Evolutionary conservation across 2,888 invertebrate species (phyloP), one percentile per base, ranked within the genome.

Genomic region (Sepiola atlantica): DNA sequence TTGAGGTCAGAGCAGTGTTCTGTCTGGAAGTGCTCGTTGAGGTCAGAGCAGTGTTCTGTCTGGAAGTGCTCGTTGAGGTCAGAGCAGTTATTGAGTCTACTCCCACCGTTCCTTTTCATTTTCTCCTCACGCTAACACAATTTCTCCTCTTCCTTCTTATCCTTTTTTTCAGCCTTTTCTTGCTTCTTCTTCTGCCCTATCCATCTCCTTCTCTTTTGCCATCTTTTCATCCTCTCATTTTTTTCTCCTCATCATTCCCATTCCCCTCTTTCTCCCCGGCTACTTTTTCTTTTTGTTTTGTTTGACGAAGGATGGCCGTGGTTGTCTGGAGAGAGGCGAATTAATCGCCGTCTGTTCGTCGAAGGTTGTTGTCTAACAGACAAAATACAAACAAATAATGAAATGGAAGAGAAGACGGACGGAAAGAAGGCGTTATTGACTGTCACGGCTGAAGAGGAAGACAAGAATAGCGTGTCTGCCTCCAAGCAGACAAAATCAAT

Each of bases 221-320:
- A 45, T 8, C 2, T 45, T 57, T 57, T 57, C 21, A 6, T 57
- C 20, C 21, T 21, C 20, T 57, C 21, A 1, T 57, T 21, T 57
- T 21, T 57, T 57, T 45, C 45, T 45, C 45, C 8, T 45, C 45
- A 45, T 45, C 45, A 2, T 45, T 77, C 77, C 14, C 32, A n/a
- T 32, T 16, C 14, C 0, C n/a, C n/a, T 21, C 77, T n/a, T 21
- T n/a, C 18, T 1, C 77, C 18, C 32, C 2, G n/a, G 0, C 77
- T 20, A 8, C 57, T 57, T 24, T 21, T 20, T 24, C 21, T 57
- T 24, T 21, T 20, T 32, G 12, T n/a, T 45, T 77, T 77, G 32
- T 77, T 77, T 77, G 77, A 77, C 77, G 77, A 77, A 77, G 77
- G 77, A n/a, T 77, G 77, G n/a, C 77, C 77, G n/a, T 77, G 77